Percentiles rank a stretch among this genome's conserved stretches.
Conservation (phyloP, 1,140 invertebrate species). For the Pseudobourletiella spinata region DNA sequence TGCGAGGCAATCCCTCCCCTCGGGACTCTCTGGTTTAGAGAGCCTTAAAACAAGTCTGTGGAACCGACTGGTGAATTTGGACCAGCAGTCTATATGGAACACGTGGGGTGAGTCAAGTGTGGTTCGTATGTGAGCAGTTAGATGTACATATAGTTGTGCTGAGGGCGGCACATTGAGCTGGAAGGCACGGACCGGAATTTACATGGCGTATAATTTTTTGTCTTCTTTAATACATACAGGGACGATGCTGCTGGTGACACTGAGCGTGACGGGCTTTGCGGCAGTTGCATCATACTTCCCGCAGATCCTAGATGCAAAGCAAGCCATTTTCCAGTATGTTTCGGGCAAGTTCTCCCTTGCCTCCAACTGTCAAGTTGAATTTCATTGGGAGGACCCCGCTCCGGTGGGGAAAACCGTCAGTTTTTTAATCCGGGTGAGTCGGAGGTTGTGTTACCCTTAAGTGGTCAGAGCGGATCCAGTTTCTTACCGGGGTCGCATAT, state of each 20-base stretch:
- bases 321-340: conserved; percentile 78
- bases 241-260: conserved; percentile 75
- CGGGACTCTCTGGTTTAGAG: conserved; percentile 64
- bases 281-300: conserved; percentile 78
- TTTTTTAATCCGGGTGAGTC: conserved; percentile 63
- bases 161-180: too few species aligned
- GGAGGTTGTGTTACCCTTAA: too few species aligned
- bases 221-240: too few species aligned
- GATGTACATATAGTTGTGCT: too few species aligned
- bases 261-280: conserved; percentile 71
- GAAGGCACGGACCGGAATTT: too few species aligned
- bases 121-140: too few species aligned
- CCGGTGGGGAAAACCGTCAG: conserved; percentile 80
- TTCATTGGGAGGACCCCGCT: conserved; percentile 78
- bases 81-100: conserved; percentile 77
- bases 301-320: conserved; percentile 73
- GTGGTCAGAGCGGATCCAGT: too few species aligned
- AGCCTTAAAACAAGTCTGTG: conserved; percentile 70
- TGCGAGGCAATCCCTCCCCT: conserved; percentile 65
- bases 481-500: too few species aligned
- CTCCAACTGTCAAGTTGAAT: conserved; percentile 70
- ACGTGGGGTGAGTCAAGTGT: conserved; percentile 69
- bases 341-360: conserved; percentile 83
- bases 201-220: too few species aligned
- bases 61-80: conserved; percentile 74